Conservation (phyloP, 2,888 invertebrate genomes). For the Metopia argyrocephala region DNA sequence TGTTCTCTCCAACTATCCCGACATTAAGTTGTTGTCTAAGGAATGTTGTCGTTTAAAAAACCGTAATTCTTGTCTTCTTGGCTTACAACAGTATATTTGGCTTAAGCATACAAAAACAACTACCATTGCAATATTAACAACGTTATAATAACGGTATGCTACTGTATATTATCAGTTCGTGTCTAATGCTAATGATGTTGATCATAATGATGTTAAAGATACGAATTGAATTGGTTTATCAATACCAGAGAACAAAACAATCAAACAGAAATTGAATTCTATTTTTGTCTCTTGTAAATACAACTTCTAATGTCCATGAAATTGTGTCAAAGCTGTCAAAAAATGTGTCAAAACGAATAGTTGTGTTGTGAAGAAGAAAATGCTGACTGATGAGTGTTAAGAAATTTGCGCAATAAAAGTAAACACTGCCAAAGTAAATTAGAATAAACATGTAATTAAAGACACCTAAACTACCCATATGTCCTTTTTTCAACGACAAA, state of each 20-base stretch:
- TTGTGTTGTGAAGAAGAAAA: background rate
- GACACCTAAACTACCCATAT: too few relatives aligned
- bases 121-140: conserved; percentile 19
- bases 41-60: conserved; percentile 62
- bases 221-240: conserved; percentile 45
- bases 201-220: background rate
- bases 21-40: conserved; percentile 63
- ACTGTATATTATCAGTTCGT: conserved; percentile 21
- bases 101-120: conserved; percentile 12
- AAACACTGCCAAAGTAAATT: too few relatives aligned
- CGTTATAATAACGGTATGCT: conserved; percentile 20
- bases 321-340: conserved; percentile 40
- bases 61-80: conserved; percentile 60
- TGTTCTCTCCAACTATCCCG: conserved; percentile 32
- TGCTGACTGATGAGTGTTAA: too few relatives aligned
- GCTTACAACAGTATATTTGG: conserved; percentile 40
- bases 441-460: too few relatives aligned
- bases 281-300: background rate
- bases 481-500: too few relatives aligned
- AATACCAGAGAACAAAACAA: conserved; percentile 6
- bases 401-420: too few relatives aligned
- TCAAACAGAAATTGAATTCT: conserved; percentile 30
- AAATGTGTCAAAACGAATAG: background rate
- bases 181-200: background rate
- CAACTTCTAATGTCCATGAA: conserved; percentile 49